Evolutionary conservation across 2,113 vertebrate genomes (phyloP).

Genomic region (Pluvianellus socialis): DNA sequence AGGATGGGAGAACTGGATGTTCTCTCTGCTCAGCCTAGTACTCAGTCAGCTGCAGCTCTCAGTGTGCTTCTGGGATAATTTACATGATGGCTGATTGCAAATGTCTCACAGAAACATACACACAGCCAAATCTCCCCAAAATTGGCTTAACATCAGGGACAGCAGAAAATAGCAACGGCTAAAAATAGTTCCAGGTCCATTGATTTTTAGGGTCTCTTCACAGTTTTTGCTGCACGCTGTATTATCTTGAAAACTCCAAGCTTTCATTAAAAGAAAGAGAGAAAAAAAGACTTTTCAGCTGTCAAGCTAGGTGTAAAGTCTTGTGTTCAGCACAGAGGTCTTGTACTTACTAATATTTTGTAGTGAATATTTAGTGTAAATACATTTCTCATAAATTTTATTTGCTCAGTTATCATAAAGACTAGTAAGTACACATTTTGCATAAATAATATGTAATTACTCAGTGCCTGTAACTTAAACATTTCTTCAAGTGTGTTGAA

Average conservation of each 20-base stretch:
- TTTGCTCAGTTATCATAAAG: conserved; percentile 28
- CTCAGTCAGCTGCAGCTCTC: conserved; percentile 37
- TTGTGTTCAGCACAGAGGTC: background rate
- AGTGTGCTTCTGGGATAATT: conserved; percentile 54
- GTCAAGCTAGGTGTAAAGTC: background rate
- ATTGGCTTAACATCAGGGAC: conserved; percentile 37
- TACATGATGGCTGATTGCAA: conserved; percentile 30
- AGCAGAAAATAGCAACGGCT: conserved; percentile 53
- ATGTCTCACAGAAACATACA: conserved; percentile 34
- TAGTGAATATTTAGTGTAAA: conserved; percentile 6
- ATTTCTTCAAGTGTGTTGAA: background rate
- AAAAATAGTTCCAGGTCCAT: conserved; percentile 58
- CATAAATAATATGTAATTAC: background rate
- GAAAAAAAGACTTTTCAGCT: background rate
- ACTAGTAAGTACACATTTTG: background rate
- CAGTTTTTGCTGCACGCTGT: conserved; percentile 46
- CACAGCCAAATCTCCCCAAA: conserved; percentile 40
- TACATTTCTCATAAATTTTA: background rate
- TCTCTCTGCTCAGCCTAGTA: conserved; percentile 14
- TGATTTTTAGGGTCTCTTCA: conserved; percentile 55
- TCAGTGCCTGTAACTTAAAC: background rate
- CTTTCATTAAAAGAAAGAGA: conserved; percentile 12
- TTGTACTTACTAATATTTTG: background rate
- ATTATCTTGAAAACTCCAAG: conserved; percentile 8
- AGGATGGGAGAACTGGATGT: conserved; percentile 21